Evolutionary conservation across 2,888 invertebrate species (phyloP).

Genomic region (Amorpha juglandis): DNA sequence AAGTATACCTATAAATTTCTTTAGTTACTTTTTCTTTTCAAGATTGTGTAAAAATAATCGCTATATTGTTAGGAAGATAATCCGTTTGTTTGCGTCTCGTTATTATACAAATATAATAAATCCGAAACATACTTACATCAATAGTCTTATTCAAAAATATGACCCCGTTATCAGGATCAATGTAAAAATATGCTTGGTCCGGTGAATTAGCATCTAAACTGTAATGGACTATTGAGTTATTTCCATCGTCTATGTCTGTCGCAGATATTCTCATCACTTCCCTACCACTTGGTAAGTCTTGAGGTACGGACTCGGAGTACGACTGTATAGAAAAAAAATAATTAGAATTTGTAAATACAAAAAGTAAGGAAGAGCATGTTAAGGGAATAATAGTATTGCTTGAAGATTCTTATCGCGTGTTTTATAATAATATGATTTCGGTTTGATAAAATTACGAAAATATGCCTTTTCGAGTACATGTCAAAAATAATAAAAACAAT

Average conservation of each 20-base stretch:
- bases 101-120: neutral
- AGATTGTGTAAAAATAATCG: neutral
- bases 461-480: too few relatives aligned
- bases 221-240: conserved; percentile 94
- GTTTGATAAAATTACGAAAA: neutral
- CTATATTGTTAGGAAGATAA: neutral
- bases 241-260: conserved; percentile 95
- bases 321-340: conserved; percentile 63
- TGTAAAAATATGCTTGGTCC: conserved; percentile 89
- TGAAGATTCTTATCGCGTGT: conserved; percentile 1
- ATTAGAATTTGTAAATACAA: conserved; percentile 32
- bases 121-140: conserved; percentile 80
- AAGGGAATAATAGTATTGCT: conserved; percentile 19
- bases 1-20: too few relatives aligned
- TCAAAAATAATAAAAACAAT: conserved; percentile 5
- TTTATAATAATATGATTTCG: neutral
- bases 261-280: conserved; percentile 96
- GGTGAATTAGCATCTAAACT: conserved; percentile 79
- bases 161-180: conserved; percentile 92
- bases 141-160: conserved; percentile 89
- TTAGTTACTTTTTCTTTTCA: neutral
- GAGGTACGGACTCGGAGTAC: conserved; percentile 90
- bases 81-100: neutral
- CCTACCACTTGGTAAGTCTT: conserved; percentile 88
- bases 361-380: neutral